Evolutionary conservation across 2,113 vertebrate genomes (phyloP).

Genomic region (Hymenochirus boettgeri): DNA sequence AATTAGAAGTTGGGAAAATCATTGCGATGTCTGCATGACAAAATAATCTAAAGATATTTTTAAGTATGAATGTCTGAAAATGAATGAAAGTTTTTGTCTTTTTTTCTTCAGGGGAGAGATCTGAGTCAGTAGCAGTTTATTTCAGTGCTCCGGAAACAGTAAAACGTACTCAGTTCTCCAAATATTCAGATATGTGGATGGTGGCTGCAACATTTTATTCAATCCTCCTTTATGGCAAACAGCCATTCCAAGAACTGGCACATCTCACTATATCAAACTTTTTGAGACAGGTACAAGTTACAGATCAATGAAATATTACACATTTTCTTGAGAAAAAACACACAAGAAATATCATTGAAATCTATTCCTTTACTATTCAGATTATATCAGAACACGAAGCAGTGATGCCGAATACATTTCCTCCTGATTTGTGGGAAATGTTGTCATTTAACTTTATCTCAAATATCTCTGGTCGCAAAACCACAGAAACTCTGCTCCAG

Average conservation of each 20-base stretch:
- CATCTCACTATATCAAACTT: constrained; percentile 18
- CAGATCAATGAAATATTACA: too few species aligned
- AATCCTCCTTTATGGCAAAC: constrained; percentile 34
- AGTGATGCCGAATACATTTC: constrained; percentile 28
- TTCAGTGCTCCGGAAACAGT: constrained; percentile 36
- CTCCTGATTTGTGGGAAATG: constrained; percentile 27
- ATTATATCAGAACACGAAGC: constrained; percentile 14
- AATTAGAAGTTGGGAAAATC: too few species aligned
- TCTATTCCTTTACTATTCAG: constrained; percentile 7
- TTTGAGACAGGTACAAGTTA: constrained; percentile 28
- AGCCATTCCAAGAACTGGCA: constrained; percentile 35
- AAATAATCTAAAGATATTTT: too few species aligned
- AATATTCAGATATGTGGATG: constrained; percentile 24
- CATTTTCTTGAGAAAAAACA: too few species aligned
- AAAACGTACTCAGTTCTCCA: constrained; percentile 20
- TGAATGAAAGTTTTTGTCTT: background rate
- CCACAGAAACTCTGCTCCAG: constrained; percentile 9
- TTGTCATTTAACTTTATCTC: constrained; percentile 19
- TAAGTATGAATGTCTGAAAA: too few species aligned
- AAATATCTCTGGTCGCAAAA: background rate
- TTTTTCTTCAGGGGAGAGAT: constrained; percentile 28
- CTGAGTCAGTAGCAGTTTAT: constrained; percentile 27
- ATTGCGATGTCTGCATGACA: too few species aligned
- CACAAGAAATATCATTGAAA: too few species aligned
- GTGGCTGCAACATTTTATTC: constrained; percentile 31